Percentiles rank a stretch among this genome's conserved stretches.
These are phyloP conservation scores for Lysandra coridon DNA, from an alignment of 2,888 invertebrate species.

Conservation along the genomic window DNA sequence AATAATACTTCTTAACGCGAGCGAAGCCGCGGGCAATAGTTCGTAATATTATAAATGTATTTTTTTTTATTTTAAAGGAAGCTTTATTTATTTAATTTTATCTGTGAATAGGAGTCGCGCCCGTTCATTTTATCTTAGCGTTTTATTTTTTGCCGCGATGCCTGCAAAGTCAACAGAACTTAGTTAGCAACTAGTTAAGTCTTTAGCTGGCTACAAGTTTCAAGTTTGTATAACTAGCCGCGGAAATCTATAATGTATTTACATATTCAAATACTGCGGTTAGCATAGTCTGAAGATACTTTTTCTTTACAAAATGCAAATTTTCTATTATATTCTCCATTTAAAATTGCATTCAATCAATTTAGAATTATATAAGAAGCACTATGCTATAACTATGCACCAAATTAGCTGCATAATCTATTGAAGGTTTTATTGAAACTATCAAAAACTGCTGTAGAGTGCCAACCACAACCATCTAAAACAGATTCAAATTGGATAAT, in stretches of 20 bases:
- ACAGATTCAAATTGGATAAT: not conserved
- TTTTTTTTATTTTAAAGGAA: no score
- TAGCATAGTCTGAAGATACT: constrained; percentile 33
- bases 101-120: not conserved
- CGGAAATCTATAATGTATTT: constrained; percentile 40
- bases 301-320: not conserved
- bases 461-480: not conserved
- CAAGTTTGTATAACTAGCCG: constrained; percentile 14
- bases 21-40: no score
- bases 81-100: not conserved
- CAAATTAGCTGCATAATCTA: not conserved
- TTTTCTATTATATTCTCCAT: not conserved
- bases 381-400: not conserved
- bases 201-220: constrained; percentile 20
- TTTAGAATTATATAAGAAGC: not conserved
- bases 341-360: not conserved
- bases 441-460: not conserved
- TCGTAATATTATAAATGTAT: no score
- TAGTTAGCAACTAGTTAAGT: constrained; percentile 28
- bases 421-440: not conserved
- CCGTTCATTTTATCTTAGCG: not conserved
- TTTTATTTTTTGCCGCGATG: constrained; percentile 28
- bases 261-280: constrained; percentile 17
- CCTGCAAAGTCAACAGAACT: not conserved
- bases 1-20: no score